Evolutionary conservation across 2,113 vertebrate species (phyloP).

Genomic region (Aphyosemion australe): DNA sequence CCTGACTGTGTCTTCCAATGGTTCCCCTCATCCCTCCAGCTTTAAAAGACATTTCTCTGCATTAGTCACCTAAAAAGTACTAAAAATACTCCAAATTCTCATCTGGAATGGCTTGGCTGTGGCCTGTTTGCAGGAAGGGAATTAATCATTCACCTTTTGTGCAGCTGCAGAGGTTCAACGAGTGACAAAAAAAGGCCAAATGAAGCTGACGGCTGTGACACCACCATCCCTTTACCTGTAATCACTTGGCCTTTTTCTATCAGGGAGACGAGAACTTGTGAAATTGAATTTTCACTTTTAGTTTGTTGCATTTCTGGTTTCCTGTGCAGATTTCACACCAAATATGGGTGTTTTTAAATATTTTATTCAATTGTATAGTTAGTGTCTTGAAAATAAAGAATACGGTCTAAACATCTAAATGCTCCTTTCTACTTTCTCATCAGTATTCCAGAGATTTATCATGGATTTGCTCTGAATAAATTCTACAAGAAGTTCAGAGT

Average conservation of each 20-base stretch:
- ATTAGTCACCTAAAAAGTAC: not conserved
- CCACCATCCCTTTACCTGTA: conserved; percentile 53
- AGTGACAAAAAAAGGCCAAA: conserved; percentile 44
- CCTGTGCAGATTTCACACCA: not conserved
- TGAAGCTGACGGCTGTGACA: conserved; percentile 55
- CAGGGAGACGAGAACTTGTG: conserved; percentile 21
- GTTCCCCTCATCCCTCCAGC: not conserved
- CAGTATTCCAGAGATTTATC: too few relatives aligned
- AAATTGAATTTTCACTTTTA: conserved; percentile 48
- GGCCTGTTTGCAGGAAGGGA: conserved; percentile 31
- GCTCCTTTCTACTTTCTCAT: too few relatives aligned
- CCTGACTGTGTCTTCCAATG: not conserved
- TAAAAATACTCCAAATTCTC: not conserved
- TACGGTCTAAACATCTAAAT: too few relatives aligned
- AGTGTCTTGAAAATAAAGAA: too few relatives aligned
- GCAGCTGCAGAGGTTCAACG: conserved; percentile 49
- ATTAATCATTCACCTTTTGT: conserved; percentile 31
- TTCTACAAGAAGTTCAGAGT: too few relatives aligned
- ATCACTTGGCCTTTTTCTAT: conserved; percentile 41
- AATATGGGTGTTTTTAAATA: not conserved
- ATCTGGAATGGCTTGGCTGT: conserved; percentile 1
- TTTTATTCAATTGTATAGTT: too few relatives aligned
- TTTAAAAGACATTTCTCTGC: not conserved
- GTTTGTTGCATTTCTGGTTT: not conserved
- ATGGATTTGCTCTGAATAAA: too few relatives aligned